These are phyloP conservation scores for Monodelphis domestica DNA, from an alignment of 2,797 vertebrate genomes.

Conservation along the genomic window DNA sequence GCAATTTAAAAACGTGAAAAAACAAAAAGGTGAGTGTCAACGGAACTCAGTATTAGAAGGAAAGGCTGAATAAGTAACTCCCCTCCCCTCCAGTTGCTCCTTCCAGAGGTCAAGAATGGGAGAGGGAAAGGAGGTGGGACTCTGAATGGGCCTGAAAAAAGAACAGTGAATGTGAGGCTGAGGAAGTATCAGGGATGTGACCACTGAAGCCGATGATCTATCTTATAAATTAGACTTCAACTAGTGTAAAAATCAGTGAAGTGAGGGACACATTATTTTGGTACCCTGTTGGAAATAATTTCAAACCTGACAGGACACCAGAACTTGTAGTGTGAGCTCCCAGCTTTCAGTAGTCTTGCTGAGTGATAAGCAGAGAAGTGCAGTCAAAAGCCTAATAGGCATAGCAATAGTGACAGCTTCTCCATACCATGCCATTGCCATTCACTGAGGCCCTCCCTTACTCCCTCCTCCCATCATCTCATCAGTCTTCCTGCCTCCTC, in stretches of 20 bases:
- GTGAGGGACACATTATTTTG: slow-evolving; percentile 81
- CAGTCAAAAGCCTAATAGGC: slow-evolving; percentile 58
- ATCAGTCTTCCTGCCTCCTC: background rate
- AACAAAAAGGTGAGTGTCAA: slow-evolving; percentile 10
- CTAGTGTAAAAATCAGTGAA: slow-evolving; percentile 79
- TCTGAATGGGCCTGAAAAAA: background rate
- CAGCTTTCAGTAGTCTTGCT: slow-evolving; percentile 79
- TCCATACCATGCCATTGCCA: slow-evolving; percentile 59
- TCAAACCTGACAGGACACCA: slow-evolving; percentile 78
- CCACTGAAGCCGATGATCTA: slow-evolving; percentile 79
- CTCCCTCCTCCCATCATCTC: background rate
- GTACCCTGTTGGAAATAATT: slow-evolving; percentile 83
- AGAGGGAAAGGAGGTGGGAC: background rate
- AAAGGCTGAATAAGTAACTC: background rate
- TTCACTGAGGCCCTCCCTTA: slow-evolving; percentile 26
- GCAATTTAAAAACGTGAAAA: background rate
- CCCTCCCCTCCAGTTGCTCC: background rate
- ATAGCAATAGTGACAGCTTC: slow-evolving; percentile 70
- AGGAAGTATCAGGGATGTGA: slow-evolving; percentile 73
- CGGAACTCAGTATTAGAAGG: background rate
- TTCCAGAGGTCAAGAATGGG: background rate
- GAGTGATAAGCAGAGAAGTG: slow-evolving; percentile 72
- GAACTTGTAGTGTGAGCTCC: slow-evolving; percentile 64
- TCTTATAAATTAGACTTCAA: slow-evolving; percentile 85
- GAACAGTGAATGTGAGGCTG: slow-evolving; percentile 7